A percentile compares a stretch with the other conserved stretches of the same genome.
Conservation (phyloP, 2,113 vertebrate genomes). For the Heterocephalus glaber region DNA sequence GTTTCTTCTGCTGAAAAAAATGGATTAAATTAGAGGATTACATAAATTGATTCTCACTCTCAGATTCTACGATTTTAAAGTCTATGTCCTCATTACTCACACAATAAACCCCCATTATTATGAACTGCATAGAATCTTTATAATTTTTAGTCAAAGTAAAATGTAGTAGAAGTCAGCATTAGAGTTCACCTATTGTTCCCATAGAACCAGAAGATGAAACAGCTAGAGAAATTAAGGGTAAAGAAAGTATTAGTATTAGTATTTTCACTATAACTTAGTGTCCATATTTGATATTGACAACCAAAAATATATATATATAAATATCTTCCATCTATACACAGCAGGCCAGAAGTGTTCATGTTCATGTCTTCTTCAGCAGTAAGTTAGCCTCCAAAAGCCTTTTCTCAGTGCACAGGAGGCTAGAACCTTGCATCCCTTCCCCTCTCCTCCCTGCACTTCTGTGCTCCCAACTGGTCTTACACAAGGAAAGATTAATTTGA, state of each 20-base stretch:
- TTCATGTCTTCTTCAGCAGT: conserved; percentile 69
- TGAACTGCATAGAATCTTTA: neutral
- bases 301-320: conserved; percentile 82
- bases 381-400: conserved; percentile 68
- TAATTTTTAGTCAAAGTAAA: conserved; percentile 48
- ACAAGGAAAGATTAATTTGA: conserved; percentile 72
- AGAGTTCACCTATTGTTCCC: neutral
- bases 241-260: too few relatives aligned
- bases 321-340: conserved; percentile 82
- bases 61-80: neutral
- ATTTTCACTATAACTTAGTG: conserved; percentile 84
- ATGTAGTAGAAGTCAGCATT: neutral
- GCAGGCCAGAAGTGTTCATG: conserved; percentile 75
- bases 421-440: conserved; percentile 65
- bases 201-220: neutral
- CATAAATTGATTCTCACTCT: neutral
- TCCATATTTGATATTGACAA: conserved; percentile 82
- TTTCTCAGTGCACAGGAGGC: conserved; percentile 74
- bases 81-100: neutral
- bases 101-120: neutral
- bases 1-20: conserved; percentile 25
- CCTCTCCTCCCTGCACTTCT: conserved; percentile 71
- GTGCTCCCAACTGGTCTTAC: conserved; percentile 74
- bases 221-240: too few relatives aligned
- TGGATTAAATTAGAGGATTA: neutral